phyloP scores from a whole-genome alignment of 2,888 invertebrate species.

The Melanargia galathea region DNA sequence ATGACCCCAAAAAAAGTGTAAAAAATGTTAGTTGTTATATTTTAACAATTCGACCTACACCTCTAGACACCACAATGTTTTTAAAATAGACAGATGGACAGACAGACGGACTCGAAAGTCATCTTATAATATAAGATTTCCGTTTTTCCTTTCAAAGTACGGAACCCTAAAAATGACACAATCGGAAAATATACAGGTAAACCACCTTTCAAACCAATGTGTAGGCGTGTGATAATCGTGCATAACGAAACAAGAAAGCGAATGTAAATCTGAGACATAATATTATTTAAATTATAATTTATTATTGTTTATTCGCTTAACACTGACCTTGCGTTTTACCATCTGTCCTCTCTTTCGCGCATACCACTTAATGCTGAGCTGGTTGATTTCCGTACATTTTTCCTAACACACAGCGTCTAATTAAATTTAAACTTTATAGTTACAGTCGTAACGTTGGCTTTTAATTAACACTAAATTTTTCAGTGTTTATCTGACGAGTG shows the following conservation, averaged over 20 bases:
- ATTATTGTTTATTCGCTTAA: conserved; percentile 60
- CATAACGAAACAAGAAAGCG: conserved; percentile 26
- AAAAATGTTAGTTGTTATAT: too few relatives aligned
- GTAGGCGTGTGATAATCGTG: conserved; percentile 6
- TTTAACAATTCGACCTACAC: too few relatives aligned
- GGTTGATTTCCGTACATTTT: conserved; percentile 69
- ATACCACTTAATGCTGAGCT: conserved; percentile 46
- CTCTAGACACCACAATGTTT: too few relatives aligned
- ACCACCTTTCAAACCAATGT: too few relatives aligned
- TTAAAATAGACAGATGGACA: too few relatives aligned
- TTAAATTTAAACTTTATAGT: conserved; percentile 50
- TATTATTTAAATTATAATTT: conserved; percentile 42
- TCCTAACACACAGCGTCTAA: conserved; percentile 52
- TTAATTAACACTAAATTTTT: conserved; percentile 51
- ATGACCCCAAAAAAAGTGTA: too few relatives aligned
- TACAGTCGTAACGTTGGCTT: conserved; percentile 47
- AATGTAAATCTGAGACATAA: conserved; percentile 21
- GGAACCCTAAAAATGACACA: neutral
- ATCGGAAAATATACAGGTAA: too few relatives aligned
- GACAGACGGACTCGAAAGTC: too few relatives aligned
- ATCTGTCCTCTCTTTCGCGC: conserved; percentile 59
- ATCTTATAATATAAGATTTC: too few relatives aligned
- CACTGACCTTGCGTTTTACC: conserved; percentile 63
- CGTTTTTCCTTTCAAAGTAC: too few relatives aligned
- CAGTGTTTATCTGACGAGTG: conserved; percentile 66